A percentile compares a stretch with the other conserved stretches of the same genome.
Conservation (phyloP, 2,113 vertebrate species). For the Sylvicapra grimmia region DNA sequence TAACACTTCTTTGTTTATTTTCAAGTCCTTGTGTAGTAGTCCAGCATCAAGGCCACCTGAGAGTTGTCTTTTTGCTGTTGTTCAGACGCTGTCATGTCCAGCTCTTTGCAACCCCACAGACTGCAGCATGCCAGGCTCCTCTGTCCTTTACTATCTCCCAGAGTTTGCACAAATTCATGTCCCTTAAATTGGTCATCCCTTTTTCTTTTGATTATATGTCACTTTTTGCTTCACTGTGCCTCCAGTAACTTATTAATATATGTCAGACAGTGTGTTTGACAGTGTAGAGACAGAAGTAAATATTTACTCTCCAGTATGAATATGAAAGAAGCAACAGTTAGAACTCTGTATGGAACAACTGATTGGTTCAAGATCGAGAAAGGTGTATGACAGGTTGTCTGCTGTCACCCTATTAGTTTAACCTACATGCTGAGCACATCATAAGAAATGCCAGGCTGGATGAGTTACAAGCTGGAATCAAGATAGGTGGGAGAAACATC, state of each 20-base stretch:
- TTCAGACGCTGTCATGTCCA: not conserved
- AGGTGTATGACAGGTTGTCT: not conserved
- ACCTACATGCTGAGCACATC: not conserved
- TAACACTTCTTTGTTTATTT: not conserved
- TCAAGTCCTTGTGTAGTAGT: not conserved
- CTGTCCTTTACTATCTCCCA: not conserved
- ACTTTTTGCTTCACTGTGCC: not conserved
- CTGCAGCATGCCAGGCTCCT: not conserved
- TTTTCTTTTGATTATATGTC: not conserved
- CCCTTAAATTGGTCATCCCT: not conserved
- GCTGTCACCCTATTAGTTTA: not conserved
- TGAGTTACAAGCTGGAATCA: not conserved
- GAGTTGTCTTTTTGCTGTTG: not conserved
- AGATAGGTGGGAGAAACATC: not conserved
- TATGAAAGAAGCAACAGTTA: not conserved
- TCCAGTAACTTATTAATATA: not conserved
- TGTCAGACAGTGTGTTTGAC: not conserved
- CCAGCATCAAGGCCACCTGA: not conserved
- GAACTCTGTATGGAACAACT: not conserved
- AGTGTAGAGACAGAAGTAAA: not conserved
- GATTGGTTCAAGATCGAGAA: not conserved
- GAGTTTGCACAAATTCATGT: not conserved
- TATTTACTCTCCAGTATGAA: not conserved
- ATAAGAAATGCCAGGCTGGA: not conserved
- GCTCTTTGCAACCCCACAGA: not conserved